These are phyloP conservation scores for Drosophila truncata DNA, from an alignment of 1,140 invertebrate genomes.

Conservation along the genomic window DNA sequence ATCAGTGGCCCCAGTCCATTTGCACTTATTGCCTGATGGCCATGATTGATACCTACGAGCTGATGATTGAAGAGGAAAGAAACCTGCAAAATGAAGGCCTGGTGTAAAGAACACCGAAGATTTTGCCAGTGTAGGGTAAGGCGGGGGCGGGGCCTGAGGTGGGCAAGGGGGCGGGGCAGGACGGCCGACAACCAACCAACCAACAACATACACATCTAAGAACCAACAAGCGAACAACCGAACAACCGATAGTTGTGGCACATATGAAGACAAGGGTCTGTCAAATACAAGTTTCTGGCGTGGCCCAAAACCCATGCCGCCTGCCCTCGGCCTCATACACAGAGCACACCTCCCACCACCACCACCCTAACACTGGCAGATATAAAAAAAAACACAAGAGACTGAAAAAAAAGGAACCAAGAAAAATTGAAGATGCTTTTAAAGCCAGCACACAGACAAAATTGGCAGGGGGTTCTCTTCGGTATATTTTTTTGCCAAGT, in stretches of 20 bases:
- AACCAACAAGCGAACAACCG: constrained; percentile 43
- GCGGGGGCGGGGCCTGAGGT: neutral
- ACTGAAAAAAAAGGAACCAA: constrained; percentile 43
- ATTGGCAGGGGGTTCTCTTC: constrained; percentile 28
- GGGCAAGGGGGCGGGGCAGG: neutral
- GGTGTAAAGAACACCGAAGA: neutral
- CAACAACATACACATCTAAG: constrained; percentile 30
- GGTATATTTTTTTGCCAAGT: neutral
- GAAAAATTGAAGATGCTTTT: constrained; percentile 83
- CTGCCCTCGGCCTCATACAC: neutral
- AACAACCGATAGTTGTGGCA: constrained; percentile 76
- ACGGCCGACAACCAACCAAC: constrained; percentile 30
- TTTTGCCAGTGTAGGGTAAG: neutral
- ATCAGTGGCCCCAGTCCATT: neutral
- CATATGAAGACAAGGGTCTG: constrained; percentile 83
- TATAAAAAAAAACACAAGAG: constrained; percentile 8
- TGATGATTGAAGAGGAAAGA: accelerated
- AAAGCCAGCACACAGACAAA: constrained; percentile 57
- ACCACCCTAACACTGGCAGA: neutral
- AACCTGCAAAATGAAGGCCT: neutral
- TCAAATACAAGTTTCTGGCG: constrained; percentile 82
- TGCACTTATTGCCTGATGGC: neutral
- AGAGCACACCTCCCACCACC: neutral
- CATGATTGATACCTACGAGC: neutral
- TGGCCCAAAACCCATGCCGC: constrained; percentile 43